Evolutionary conservation across 2,113 vertebrate species (phyloP).

Genomic region (Ailurus styani): DNA sequence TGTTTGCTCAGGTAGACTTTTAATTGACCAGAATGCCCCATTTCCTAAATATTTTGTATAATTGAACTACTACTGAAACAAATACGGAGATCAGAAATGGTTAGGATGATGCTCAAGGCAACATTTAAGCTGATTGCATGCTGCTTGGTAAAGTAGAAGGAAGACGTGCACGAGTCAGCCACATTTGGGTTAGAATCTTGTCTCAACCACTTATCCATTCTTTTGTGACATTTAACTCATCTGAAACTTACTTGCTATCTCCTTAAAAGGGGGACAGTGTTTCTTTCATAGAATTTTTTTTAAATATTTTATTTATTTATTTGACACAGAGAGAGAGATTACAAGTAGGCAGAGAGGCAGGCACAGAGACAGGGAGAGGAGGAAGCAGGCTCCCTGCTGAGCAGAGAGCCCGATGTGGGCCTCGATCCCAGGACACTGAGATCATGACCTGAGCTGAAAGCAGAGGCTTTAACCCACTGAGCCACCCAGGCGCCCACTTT

Average conservation of each 20-base stretch:
- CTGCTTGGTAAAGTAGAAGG: background rate
- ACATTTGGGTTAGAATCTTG: accelerated
- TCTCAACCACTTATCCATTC: background rate
- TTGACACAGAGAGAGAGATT: too few relatives aligned
- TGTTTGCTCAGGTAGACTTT: background rate
- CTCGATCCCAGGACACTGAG: too few relatives aligned
- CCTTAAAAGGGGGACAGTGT: background rate
- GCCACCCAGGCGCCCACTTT: too few relatives aligned
- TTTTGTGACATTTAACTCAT: background rate
- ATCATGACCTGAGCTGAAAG: too few relatives aligned
- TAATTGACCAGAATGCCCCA: background rate
- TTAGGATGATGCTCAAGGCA: background rate
- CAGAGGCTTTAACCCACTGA: too few relatives aligned
- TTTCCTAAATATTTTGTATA: background rate
- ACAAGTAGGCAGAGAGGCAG: too few relatives aligned
- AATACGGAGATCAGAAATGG: background rate
- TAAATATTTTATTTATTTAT: too few relatives aligned
- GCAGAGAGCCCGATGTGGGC: too few relatives aligned
- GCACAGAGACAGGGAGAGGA: too few relatives aligned
- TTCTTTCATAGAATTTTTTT: background rate
- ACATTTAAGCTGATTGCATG: background rate
- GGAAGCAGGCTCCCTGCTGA: too few relatives aligned
- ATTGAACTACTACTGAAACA: background rate
- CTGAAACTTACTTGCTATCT: background rate
- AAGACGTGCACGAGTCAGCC: accelerated